Evolutionary conservation across 2,797 vertebrate genomes (phyloP), one percentile per base, ranked within the genome.

Genomic region (Coendou prehensilis): DNA sequence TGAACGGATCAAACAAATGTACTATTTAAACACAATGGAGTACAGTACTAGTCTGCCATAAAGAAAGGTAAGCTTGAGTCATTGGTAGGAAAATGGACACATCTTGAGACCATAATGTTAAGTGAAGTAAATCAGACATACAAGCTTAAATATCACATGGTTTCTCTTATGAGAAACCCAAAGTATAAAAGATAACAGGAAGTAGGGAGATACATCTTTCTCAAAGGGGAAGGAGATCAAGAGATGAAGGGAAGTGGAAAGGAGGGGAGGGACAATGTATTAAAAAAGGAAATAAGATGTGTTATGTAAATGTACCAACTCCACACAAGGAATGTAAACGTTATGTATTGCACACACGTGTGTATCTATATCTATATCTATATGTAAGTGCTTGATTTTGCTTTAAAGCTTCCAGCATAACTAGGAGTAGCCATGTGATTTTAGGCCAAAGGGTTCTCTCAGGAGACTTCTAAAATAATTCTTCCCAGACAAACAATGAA

Each of bases 361-460:
- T 41, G 37, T 41, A 41, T 41, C 37, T 41, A 41, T 41, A 41
- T 41, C 37, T 41, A 41, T 41, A 41, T 41, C 37, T 41, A 41
- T 56, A 56, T 56, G 15, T 56, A 71, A 87, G 37, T 61, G 63
- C 9, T 30, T 76, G 54, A 80, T 54, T 86, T 78, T 80, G n/a
- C 30, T 84, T 88, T 87, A 45, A 94, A 80, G 17, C 33, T 81
- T 81, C 78, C 57, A 76, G 3, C 54, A 6, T 69, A 80, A 96
- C 37, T 10, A 78, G n/a, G 9, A 52, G 52, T 18, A 89, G 20
- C 17, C 59, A 85, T 61, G 59, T 64, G 47, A 71, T 83, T 9
- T 69, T 59, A 69, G 73, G 41, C 15, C 64, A 78, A 85, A 76
- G 15, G 64, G 1, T 59, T 33, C 22, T 86, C 20, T 37, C 79